Percentiles rank a stretch among this genome's conserved stretches.
Evolutionary conservation across 2,797 vertebrate species (phyloP).

Genomic region (Ammospiza maritima): DNA sequence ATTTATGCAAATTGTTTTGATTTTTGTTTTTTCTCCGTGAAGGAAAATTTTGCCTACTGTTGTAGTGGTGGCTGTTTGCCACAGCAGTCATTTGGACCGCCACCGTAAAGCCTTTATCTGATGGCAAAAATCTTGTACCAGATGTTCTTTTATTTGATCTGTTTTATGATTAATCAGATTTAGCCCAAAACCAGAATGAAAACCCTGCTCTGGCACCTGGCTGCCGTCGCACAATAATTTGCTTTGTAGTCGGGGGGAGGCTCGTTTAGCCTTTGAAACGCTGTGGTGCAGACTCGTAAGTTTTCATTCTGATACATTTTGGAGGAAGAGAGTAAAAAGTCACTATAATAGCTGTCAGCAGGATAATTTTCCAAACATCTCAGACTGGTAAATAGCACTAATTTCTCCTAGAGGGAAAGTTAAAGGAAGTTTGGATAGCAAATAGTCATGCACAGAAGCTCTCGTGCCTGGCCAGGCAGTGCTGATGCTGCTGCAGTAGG

Average conservation of each 20-base stretch:
- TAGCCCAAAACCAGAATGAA: conserved; percentile 52
- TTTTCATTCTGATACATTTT: conserved; percentile 35
- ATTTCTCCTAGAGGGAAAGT: background rate
- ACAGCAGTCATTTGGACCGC: conserved; percentile 15
- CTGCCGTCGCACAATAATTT: background rate
- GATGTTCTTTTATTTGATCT: conserved; percentile 50
- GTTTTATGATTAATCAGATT: conserved; percentile 62
- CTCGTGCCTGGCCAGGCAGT: background rate
- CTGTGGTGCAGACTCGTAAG: background rate
- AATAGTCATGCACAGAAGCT: background rate
- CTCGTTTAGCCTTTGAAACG: conserved; percentile 35
- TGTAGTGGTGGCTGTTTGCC: conserved; percentile 17
- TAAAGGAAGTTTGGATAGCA: background rate
- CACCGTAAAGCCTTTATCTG: conserved; percentile 13
- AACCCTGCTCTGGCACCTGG: conserved; percentile 26
- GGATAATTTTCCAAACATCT: background rate
- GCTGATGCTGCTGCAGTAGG: background rate
- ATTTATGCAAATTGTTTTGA: conserved; percentile 24
- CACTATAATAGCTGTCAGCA: background rate
- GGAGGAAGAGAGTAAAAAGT: conserved; percentile 26
- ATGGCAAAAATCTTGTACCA: conserved; percentile 54
- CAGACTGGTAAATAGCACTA: background rate
- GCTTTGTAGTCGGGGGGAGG: background rate
- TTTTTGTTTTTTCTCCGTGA: background rate
- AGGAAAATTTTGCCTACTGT: background rate